phyloP scores from a whole-genome alignment of 2,888 invertebrate species.

The Thereva nobilitata region DNA sequence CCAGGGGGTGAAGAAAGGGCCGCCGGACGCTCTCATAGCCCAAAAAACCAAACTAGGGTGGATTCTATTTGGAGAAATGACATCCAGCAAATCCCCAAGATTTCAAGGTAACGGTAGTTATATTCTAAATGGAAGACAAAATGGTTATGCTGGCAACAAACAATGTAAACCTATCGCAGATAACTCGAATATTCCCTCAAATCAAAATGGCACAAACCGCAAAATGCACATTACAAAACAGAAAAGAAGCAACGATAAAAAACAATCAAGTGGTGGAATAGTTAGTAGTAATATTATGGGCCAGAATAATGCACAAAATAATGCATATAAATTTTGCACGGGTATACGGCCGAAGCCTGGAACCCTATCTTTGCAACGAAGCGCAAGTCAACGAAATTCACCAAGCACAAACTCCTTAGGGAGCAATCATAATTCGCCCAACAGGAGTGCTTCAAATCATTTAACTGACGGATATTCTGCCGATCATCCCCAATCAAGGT shows the following conservation, averaged over 20 bases:
- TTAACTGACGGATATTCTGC: constrained; percentile 43
- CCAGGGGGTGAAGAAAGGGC: too few species aligned
- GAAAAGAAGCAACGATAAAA: constrained; percentile 7
- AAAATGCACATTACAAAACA: constrained; percentile 23
- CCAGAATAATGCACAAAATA: constrained; percentile 40
- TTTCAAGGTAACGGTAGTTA: constrained; percentile 42
- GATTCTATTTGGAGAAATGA: too few species aligned
- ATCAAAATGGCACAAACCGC: constrained; percentile 7
- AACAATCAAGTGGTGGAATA: background rate
- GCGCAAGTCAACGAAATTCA: constrained; percentile 57
- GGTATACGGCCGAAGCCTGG: constrained; percentile 50
- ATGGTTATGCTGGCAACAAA: constrained; percentile 18
- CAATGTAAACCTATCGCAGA: constrained; percentile 20
- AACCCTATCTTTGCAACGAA: constrained; percentile 52
- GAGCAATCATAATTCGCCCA: constrained; percentile 58
- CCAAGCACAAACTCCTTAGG: constrained; percentile 57
- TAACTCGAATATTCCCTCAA: constrained; percentile 2
- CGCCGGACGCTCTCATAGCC: too few species aligned
- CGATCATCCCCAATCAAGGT: constrained; percentile 48
- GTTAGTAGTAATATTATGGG: constrained; percentile 38
- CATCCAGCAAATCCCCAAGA: too few species aligned
- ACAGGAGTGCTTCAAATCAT: constrained; percentile 52
- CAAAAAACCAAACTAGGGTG: too few species aligned
- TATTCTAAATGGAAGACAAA: constrained; percentile 15
- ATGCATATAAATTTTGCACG: constrained; percentile 42